Evolutionary conservation across 2,113 vertebrate genomes (phyloP).

Genomic region (Anser brachyrhynchus): DNA sequence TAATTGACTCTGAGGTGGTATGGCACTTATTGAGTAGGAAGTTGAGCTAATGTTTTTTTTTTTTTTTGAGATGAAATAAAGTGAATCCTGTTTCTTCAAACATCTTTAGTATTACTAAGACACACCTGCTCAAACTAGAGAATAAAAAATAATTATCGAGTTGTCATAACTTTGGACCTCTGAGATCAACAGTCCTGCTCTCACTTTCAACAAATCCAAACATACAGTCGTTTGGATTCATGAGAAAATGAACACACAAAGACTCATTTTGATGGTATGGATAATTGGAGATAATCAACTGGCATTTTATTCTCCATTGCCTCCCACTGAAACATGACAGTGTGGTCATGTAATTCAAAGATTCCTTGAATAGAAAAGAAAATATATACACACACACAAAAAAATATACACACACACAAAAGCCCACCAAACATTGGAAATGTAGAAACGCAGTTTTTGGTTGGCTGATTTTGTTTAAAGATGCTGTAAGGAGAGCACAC

Average conservation of each 20-base stretch:
- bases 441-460: neutral
- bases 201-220: neutral
- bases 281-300: neutral
- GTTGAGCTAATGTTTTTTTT: neutral
- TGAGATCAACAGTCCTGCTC: neutral
- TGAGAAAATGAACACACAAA: neutral
- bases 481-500: fast-evolving
- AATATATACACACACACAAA: neutral
- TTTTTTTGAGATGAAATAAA: neutral
- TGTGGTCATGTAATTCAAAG: neutral
- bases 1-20: neutral
- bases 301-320: neutral
- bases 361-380: neutral
- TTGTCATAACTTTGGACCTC: neutral
- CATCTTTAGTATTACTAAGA: neutral
- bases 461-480: neutral
- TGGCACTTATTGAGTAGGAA: neutral
- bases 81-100: neutral
- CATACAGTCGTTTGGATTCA: neutral
- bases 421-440: neutral
- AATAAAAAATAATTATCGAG: neutral
- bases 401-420: neutral
- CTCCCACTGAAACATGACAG: neutral
- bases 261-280: neutral
- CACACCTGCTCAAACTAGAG: neutral